These are phyloP conservation scores for Ammodytes marinus DNA, from an alignment of 2,113 vertebrate genomes.

Conservation along the genomic window DNA sequence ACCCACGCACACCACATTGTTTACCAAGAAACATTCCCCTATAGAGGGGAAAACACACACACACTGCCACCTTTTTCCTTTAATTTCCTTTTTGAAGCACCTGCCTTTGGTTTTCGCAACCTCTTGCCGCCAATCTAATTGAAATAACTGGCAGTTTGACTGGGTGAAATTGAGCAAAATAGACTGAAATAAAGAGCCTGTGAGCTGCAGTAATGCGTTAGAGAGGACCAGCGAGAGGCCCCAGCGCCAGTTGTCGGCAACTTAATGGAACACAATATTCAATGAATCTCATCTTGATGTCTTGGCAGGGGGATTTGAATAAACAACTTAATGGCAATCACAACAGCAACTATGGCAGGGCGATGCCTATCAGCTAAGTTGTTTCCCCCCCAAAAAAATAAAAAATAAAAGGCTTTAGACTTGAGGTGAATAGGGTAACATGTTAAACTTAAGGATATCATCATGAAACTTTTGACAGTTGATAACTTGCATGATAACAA, in stretches of 20 bases:
- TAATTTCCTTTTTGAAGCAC: conserved; percentile 28
- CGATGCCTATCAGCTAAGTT: conserved; percentile 3
- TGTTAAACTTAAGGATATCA: too few relatives aligned
- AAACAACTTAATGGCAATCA: conserved; percentile 52
- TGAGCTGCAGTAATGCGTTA: conserved; percentile 33
- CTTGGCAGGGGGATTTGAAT: conserved; percentile 50
- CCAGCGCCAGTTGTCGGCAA: conserved; percentile 34
- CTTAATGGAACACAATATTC: conserved; percentile 54
- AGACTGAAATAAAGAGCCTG: conserved; percentile 52
- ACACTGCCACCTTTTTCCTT: conserved; percentile 5
- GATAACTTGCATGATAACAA: too few relatives aligned
- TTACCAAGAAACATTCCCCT: background rate
- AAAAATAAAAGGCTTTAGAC: too few relatives aligned
- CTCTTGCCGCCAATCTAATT: conserved; percentile 25
- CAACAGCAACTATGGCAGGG: background rate
- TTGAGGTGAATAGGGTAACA: too few relatives aligned
- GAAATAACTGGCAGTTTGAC: conserved; percentile 34
- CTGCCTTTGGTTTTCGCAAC: conserved; percentile 22
- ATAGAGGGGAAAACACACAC: conserved; percentile 21
- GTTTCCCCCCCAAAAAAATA: too few relatives aligned
- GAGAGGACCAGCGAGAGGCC: conserved; percentile 6
- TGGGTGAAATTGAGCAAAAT: conserved; percentile 50
- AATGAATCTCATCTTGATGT: conserved; percentile 53
- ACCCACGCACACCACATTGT: conserved; percentile 12
- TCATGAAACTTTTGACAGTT: too few relatives aligned